Evolutionary conservation across 1,140 invertebrate species (phyloP), one percentile per base, ranked within the genome.

Genomic region (Oryctes rhinoceros): DNA sequence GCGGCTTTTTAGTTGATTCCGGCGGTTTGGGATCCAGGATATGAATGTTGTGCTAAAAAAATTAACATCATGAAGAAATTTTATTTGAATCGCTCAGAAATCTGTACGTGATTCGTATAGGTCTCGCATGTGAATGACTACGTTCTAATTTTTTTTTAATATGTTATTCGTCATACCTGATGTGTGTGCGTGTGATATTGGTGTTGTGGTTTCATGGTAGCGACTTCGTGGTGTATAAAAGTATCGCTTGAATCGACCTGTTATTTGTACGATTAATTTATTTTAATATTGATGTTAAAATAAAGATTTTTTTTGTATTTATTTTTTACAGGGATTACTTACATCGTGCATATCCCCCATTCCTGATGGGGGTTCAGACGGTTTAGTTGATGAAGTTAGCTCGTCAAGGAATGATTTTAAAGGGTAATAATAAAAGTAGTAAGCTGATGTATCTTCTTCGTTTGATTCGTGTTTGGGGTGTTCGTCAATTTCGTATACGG

Each of bases 371-470:
- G 7, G 6, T 65, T 65, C 1, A 7, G 62, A 65, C 0, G 20
- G 65, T 18, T 53, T 53, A 4, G 49, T 18, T 18, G 49, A 53
- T 13, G 18, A 67, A 13, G 65, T 20, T 59, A 87, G 79, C 47
- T 86, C 83, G 81, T 86, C 84, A 20, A 86, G 79, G 81, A 87
- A 87, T 80, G 85, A 86, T 78, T 87, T 87, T n/a, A 87, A 79
- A 7, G 86, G 86, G 79, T 86, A 87, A 80, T 87, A 87, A 82
- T 87, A 87, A 78, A 87, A 87, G 78, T 87, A 87, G 82, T 86
- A 87, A 24, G 84, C 86, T 53, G 76, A 62, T 78, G 44, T 35
- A 37, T 78, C 39, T 78, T 18, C 20, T 80, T 62, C 10, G 24
- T 39, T 15, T 44, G 37, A 9, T 80, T 59, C 53, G 47, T 37